phyloP scores from a whole-genome alignment of 2,797 vertebrate genomes.

The Dendrocincla fuliginosa region DNA sequence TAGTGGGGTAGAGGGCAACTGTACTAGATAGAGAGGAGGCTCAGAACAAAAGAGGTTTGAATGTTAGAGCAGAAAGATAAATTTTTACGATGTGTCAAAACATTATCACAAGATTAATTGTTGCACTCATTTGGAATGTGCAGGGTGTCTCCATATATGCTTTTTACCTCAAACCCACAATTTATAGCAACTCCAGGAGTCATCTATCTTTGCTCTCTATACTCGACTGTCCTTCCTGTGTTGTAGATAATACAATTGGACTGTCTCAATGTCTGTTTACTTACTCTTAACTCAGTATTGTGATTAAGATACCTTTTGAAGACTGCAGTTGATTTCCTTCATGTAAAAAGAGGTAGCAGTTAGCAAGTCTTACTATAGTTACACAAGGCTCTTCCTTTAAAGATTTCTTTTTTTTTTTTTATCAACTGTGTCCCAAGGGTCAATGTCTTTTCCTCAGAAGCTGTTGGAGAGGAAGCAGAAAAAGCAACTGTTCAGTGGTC shows the following conservation, averaged over 20 bases:
- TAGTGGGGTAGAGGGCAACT: background rate
- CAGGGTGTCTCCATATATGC: background rate
- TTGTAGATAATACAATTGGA: background rate
- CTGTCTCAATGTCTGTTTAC: conserved; percentile 2
- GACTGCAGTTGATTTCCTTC: background rate
- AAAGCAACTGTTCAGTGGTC: conserved; percentile 4
- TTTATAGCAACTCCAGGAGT: conserved; percentile 1
- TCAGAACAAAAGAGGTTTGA: background rate
- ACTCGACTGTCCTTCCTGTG: background rate
- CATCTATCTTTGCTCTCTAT: background rate
- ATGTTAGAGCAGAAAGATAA: background rate
- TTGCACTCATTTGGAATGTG: background rate
- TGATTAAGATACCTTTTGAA: conserved; percentile 10
- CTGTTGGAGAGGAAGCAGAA: conserved; percentile 48
- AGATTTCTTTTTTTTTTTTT: background rate
- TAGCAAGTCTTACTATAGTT: background rate
- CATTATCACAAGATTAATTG: background rate
- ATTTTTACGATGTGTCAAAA: background rate
- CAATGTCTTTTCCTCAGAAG: conserved; percentile 41
- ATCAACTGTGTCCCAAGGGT: background rate
- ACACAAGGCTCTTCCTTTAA: background rate
- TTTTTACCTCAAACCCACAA: conserved; percentile 40
- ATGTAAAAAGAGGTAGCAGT: background rate
- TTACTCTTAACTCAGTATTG: background rate
- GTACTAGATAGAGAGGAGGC: background rate